Percentiles rank a stretch among this genome's conserved stretches.
These are phyloP conservation scores for Onchidella celtica DNA, from an alignment of 2,888 invertebrate genomes.

Conservation along the genomic window DNA sequence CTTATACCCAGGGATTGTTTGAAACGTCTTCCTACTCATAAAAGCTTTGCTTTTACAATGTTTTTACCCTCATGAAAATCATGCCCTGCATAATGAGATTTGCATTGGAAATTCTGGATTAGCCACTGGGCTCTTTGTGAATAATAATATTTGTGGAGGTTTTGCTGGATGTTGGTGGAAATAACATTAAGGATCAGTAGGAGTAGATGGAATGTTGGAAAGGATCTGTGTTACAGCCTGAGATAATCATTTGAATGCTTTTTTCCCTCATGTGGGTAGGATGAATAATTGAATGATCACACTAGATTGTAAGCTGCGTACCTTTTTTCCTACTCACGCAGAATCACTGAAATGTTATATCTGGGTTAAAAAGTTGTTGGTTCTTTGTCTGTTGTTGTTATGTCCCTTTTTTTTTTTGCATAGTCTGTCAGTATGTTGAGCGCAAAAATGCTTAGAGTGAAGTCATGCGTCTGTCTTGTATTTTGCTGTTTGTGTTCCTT, in stretches of 20 bases:
- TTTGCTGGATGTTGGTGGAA: slow-evolving; percentile 33
- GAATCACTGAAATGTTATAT: neutral
- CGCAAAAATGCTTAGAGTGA: too few relatives aligned
- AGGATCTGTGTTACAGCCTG: neutral
- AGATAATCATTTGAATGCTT: slow-evolving; percentile 31
- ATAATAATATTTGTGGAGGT: slow-evolving; percentile 20
- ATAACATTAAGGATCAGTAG: slow-evolving; percentile 38
- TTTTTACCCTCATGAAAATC: slow-evolving; percentile 6
- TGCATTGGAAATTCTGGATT: slow-evolving; percentile 39
- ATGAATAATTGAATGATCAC: slow-evolving; percentile 23
- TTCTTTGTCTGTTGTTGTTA: too few relatives aligned
- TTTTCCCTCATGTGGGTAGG: slow-evolving; percentile 1
- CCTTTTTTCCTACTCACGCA: neutral
- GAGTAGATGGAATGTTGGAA: slow-evolving; percentile 32
- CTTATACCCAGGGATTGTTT: slow-evolving; percentile 26
- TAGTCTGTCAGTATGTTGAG: too few relatives aligned
- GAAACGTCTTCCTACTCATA: slow-evolving; percentile 22
- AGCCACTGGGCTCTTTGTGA: slow-evolving; percentile 40
- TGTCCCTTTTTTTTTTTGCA: too few relatives aligned
- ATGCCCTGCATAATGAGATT: slow-evolving; percentile 35
- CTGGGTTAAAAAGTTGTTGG: neutral
- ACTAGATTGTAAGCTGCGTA: slow-evolving; percentile 8
- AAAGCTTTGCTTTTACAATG: slow-evolving; percentile 23
- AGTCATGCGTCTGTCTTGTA: neutral
- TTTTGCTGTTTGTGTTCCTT: neutral